Base-by-base conservation (phyloP, 2,797 vertebrate species). In the Gephyroberyx darwinii region DNA sequence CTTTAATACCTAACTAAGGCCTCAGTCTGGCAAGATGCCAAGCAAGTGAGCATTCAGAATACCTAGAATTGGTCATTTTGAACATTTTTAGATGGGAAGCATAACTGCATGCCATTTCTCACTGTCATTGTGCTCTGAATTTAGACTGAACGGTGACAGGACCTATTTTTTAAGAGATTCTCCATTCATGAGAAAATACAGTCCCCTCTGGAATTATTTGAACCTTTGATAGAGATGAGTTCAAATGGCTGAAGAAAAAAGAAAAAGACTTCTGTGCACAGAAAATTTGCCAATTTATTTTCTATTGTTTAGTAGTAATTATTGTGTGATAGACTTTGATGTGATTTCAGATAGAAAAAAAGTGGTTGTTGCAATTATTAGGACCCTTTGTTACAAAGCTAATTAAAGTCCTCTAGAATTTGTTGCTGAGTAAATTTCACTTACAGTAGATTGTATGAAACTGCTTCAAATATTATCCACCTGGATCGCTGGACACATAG, bases 81-180 rank as follows among this genome's bases (percentile, higher is more conserved):
- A 55, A 74, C 22, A 66, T 62, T 85, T 81, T 74, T 47, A 71
- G 66, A n/a, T n/a, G n/a, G n/a, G n/a, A n/a, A n/a, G n/a, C n/a
- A n/a, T 82, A 69, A 84, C 80, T 80, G 73, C 55, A 45, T 61
- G 61, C 55, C 77, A 5, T 35, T 35, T 35, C 33, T 76, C 33
- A 35, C 72, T 69, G 16, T 64, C 53, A 48, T 43, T 17, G 19
- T 63, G 17, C 43, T 52, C 33, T n/a, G 43, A 65, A 65, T 74
- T 77, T 2, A 31, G 43, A 54, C 33, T 59, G 17, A 65, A 30
- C 12, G 33, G 50, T 59, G 66, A 74, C 57, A 65, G 48, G 63
- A 62, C 84, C 79, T 54, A 62, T 77, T 79, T 72, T 58, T 69
- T 74, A 74, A 12, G 43, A 5, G 22, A 8, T 9, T 47, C 48